A percentile compares a stretch with the other conserved stretches of the same genome.
These are phyloP conservation scores for Takifugu ocellatus DNA, from an alignment of 2,797 vertebrate species.

Conservation along the genomic window DNA sequence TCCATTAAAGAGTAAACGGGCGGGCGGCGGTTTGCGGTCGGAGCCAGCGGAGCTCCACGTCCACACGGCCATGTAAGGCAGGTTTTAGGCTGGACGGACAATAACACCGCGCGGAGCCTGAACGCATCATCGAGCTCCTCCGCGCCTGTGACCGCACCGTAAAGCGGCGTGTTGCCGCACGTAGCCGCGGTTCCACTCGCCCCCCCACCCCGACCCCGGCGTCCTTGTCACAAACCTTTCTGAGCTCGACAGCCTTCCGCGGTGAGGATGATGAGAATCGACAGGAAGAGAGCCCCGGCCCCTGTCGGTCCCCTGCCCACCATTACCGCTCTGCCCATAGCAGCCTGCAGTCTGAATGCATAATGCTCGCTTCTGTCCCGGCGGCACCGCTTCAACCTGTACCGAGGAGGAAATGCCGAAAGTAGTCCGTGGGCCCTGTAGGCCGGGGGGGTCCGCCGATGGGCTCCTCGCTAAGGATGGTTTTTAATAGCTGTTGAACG, in stretches of 20 bases:
- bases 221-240: slow-evolving; percentile 72
- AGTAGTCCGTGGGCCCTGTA: too few relatives aligned
- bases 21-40: slow-evolving; percentile 38
- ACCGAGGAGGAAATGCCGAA: neutral
- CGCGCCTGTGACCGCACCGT: slow-evolving; percentile 11
- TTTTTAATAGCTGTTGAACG: slow-evolving; percentile 1
- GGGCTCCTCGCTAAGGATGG: slow-evolving; percentile 3
- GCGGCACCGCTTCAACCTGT: slow-evolving; percentile 54
- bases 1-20: neutral
- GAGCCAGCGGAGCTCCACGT: slow-evolving; percentile 46
- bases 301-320: slow-evolving; percentile 77
- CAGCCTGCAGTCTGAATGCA: slow-evolving; percentile 82
- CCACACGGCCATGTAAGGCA: slow-evolving; percentile 49
- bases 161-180: slow-evolving; percentile 19
- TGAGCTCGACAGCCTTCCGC: slow-evolving; percentile 69
- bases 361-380: slow-evolving; percentile 69
- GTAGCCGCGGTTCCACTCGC: slow-evolving; percentile 5
- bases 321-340: slow-evolving; percentile 82
- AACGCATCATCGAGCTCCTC: neutral
- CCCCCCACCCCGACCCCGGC: slow-evolving; percentile 15
- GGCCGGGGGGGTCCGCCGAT: neutral
- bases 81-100: slow-evolving; percentile 11
- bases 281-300: slow-evolving; percentile 73
- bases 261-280: slow-evolving; percentile 71
- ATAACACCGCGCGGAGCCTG: slow-evolving; percentile 17